Evolutionary conservation across 2,113 vertebrate genomes (phyloP).

Genomic region (Pedionomus torquatus): DNA sequence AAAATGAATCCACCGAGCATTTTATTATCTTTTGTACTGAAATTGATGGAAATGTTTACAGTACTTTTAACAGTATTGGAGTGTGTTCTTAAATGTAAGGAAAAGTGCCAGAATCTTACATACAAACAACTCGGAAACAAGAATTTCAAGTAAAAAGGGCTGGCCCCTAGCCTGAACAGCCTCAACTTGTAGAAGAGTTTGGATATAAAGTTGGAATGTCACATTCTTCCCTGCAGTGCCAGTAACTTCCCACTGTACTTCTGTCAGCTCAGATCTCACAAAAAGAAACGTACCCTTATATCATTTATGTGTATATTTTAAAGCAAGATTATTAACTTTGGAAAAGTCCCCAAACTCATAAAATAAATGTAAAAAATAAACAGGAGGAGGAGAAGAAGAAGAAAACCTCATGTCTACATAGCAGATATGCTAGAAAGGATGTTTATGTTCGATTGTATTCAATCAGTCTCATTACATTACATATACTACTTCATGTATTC

Average conservation of each 20-base stretch:
- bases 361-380: background rate
- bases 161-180: background rate
- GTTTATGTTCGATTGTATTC: background rate
- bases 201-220: background rate
- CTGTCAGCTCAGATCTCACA: background rate
- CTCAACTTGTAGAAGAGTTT: background rate
- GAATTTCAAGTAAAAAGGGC: background rate
- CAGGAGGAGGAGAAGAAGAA: background rate
- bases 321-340: background rate
- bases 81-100: background rate
- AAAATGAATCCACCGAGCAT: background rate
- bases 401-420: background rate
- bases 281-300: background rate
- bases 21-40: background rate
- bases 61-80: background rate
- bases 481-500: background rate
- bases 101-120: background rate
- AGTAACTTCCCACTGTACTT: fast-evolving
- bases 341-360: background rate
- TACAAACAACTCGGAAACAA: background rate
- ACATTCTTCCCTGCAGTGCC: background rate
- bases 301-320: background rate
- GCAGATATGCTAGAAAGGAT: background rate
- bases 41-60: background rate
- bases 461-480: background rate